A percentile compares a stretch with the other conserved stretches of the same genome.
Conservation (phyloP, 2,888 invertebrate species). For the Embidobia sp. region DNA sequence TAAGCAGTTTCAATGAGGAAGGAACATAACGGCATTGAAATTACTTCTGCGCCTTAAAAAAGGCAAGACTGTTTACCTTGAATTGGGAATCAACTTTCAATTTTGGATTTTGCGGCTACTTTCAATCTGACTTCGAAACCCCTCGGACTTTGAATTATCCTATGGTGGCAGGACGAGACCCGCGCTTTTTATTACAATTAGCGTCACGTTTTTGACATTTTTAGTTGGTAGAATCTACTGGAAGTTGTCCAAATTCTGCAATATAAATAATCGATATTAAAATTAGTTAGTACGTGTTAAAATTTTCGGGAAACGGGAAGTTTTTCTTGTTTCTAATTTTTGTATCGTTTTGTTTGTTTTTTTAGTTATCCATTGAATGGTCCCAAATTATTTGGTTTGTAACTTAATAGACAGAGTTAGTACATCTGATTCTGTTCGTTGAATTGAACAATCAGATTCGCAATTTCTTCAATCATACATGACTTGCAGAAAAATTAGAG, state of each 20-base stretch:
- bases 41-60: too few relatives aligned
- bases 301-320: too few relatives aligned
- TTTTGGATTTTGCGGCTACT: neutral
- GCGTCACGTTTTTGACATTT: conserved; percentile 62
- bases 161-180: conserved; percentile 23
- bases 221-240: conserved; percentile 46
- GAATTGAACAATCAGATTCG: neutral
- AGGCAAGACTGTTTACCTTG: neutral
- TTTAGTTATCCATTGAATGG: too few relatives aligned
- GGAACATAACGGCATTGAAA: too few relatives aligned
- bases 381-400: too few relatives aligned
- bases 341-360: too few relatives aligned
- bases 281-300: too few relatives aligned
- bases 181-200: conserved; percentile 25
- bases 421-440: neutral
- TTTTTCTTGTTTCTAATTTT: too few relatives aligned
- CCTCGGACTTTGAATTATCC: conserved; percentile 27
- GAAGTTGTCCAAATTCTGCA: conserved; percentile 56
- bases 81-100: neutral
- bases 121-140: neutral
- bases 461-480: conserved; percentile 6
- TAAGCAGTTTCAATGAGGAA: too few relatives aligned
- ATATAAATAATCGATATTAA: conserved; percentile 47
- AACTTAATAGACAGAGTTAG: too few relatives aligned
- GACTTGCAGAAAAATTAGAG: conserved; percentile 15